A percentile compares a stretch with the other conserved stretches of the same genome.
phyloP scores from a whole-genome alignment of 2,797 vertebrate genomes.

The Helarctos malayanus region DNA sequence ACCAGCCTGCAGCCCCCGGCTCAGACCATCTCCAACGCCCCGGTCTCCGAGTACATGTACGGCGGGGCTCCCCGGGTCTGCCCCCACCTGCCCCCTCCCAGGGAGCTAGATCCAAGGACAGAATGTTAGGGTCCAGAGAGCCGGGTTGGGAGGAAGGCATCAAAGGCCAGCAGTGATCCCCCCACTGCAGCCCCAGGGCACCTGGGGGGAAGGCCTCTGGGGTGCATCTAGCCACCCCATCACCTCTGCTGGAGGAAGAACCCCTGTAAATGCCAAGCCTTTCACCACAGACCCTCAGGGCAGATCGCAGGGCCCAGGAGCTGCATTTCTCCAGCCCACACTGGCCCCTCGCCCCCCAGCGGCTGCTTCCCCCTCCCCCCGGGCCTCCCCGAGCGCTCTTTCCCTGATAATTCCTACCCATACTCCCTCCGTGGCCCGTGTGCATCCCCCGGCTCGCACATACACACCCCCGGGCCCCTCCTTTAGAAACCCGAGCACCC shows the following conservation, averaged over 20 bases:
- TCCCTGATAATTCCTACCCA: background rate
- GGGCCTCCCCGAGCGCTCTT: too few relatives aligned
- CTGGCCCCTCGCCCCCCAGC: rapidly evolving
- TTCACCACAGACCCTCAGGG: background rate
- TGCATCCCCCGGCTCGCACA: rapidly evolving
- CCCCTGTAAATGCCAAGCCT: background rate
- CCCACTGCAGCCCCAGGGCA: rapidly evolving
- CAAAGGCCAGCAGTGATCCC: background rate
- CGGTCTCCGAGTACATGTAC: constrained; percentile 97
- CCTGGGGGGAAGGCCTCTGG: background rate
- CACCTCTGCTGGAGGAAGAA: background rate
- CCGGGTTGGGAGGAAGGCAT: background rate
- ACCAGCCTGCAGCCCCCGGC: constrained; percentile 94
- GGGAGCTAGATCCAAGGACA: background rate
- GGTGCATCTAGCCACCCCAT: too few relatives aligned
- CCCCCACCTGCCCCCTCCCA: background rate
- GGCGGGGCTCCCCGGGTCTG: background rate
- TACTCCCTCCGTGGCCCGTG: rapidly evolving
- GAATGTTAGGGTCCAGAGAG: background rate
- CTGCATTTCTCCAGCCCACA: rapidly evolving
- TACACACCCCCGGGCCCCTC: rapidly evolving
- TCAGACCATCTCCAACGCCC: constrained; percentile 92
- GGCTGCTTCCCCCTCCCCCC: background rate
- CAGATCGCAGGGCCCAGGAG: background rate
- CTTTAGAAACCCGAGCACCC: rapidly evolving